Conservation (phyloP, 2,113 vertebrate genomes). For the Fulica atra region DNA sequence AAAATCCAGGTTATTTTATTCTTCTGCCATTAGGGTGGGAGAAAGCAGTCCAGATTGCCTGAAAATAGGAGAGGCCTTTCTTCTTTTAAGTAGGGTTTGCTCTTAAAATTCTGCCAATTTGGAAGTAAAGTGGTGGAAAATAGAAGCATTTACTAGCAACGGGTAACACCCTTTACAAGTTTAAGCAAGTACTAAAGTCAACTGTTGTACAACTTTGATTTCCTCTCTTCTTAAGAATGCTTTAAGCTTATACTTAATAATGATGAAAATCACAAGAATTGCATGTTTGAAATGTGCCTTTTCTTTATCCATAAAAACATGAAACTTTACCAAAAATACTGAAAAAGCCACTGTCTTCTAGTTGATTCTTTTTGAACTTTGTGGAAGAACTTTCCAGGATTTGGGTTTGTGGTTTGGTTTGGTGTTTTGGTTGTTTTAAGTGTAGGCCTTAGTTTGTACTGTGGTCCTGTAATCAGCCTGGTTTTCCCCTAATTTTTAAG, state of each 20-base stretch:
- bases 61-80: neutral
- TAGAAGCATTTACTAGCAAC: conserved; percentile 5
- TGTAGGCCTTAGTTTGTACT: neutral
- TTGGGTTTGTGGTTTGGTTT: too few species aligned
- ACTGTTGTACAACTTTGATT: neutral
- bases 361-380: neutral
- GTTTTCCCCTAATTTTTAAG: conserved; percentile 29
- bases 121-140: neutral
- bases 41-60: neutral
- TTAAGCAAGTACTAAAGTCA: conserved; percentile 35
- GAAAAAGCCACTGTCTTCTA: neutral
- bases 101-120: neutral
- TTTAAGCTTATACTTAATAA: neutral
- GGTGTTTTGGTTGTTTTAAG: neutral
- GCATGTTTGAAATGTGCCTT: neutral
- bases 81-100: neutral
- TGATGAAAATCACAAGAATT: neutral
- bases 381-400: neutral
- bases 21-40: neutral
- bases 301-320: neutral
- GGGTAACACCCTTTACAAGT: conserved; percentile 57
- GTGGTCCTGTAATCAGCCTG: neutral
- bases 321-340: neutral
- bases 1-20: neutral
- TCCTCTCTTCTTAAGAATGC: conserved; percentile 3